Evolutionary conservation across 2,797 vertebrate species (phyloP), one percentile per base, ranked within the genome.

Genomic region (Taenioides sp.): DNA sequence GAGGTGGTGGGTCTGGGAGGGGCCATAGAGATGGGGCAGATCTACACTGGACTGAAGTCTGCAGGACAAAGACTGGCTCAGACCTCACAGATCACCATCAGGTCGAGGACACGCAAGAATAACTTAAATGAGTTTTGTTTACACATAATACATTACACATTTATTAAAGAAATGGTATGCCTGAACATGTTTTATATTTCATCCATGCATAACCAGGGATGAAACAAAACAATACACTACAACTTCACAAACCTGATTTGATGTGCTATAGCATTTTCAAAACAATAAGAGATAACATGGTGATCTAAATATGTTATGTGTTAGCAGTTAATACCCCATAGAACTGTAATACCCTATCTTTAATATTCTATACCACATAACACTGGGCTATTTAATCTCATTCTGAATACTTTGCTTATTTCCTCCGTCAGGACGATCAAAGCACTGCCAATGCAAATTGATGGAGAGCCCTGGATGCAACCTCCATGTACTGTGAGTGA

Each of bases 381-480:
- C 0, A 12, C n/a, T 22, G 0, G 7, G 20, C 5, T 22, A 11
- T n/a, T n/a, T n/a, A n/a, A 54, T 7, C n/a, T 16, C n/a, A 4
- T 23, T 22, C n/a, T 16, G 1, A 27, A 27, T 47, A 58, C 55
- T 27, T 69, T 20, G 18, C 52, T 77, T 16, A 10, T 71, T 27
- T n/a, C 43, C 72, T 17, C 77, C 18, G 70, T 34, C 72, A 98
- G 97, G 87, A 98, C 96, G 25, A 87, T 85, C 73, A 97, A 96
- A 90, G 84, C 95, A 20, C 88, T 98, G 67, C 96, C 97, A 62
- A 98, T 98, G 97, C 97, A 98, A 90, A 96, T 98, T 9, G 97
- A 98, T 1, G 97, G 97, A 28, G 97, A 98, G 69, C 97, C 97
- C 0, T 98, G 97, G 97, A 96, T 98, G 94, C 97, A 98, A 84